phyloP scores from a whole-genome alignment of 2,113 vertebrate genomes.

The Pheucticus melanocephalus region DNA sequence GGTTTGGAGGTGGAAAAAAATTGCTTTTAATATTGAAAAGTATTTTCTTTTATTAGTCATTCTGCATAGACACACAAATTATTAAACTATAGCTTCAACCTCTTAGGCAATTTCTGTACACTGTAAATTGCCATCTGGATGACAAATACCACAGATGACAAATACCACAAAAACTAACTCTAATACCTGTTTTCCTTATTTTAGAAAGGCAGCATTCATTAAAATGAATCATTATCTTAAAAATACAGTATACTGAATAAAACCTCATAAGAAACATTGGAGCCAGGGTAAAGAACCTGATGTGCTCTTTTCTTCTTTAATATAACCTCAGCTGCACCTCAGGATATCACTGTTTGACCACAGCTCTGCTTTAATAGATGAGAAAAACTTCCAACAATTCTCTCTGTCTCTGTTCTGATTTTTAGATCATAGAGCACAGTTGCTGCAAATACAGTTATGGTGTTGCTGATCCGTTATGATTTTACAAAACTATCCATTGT shows the following conservation, averaged over 20 bases:
- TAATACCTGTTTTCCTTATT: neutral
- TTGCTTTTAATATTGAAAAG: neutral
- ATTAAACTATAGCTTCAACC: neutral
- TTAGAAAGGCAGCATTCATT: neutral
- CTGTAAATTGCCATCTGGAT: neutral
- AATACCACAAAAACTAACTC: neutral
- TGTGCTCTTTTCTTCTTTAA: neutral
- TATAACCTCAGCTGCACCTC: neutral
- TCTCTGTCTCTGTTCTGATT: neutral
- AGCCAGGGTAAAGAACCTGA: neutral
- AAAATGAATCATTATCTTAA: neutral
- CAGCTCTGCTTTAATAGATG: neutral
- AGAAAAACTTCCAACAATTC: neutral
- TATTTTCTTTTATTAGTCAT: neutral
- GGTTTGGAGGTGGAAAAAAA: neutral
- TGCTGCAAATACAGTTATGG: neutral
- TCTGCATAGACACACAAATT: neutral
- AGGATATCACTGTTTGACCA: neutral
- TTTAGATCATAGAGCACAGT: neutral
- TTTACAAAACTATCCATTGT: neutral
- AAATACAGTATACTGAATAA: neutral
- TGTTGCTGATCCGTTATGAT: neutral
- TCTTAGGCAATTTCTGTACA: neutral
- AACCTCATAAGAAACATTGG: neutral
- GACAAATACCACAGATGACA: neutral